phyloP scores from a whole-genome alignment of 2,888 invertebrate genomes.

The Campoplex capitator region DNA sequence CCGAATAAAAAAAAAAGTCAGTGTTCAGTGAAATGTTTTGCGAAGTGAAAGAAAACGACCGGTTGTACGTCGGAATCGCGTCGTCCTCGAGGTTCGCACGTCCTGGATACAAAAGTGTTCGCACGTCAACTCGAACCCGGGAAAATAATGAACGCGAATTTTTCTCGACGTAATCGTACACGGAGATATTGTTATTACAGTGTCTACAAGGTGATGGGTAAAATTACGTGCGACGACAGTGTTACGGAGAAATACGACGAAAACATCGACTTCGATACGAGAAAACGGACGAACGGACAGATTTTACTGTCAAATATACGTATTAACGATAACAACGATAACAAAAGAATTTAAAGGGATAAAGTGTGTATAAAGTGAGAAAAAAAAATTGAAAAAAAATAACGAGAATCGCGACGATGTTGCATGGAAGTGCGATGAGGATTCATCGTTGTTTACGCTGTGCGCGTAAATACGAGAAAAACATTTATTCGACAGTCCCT shows the following conservation, averaged over 20 bases:
- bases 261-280: not conserved
- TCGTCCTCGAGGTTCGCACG: slow-evolving; percentile 32
- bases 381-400: not conserved
- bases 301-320: slow-evolving; percentile 33
- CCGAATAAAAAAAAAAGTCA: slow-evolving; percentile 16
- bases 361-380: not conserved
- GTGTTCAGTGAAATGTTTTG: slow-evolving; percentile 58
- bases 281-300: slow-evolving; percentile 43
- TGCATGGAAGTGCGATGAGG: slow-evolving; percentile 23
- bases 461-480: slow-evolving; percentile 26
- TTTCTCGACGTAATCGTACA: slow-evolving; percentile 44
- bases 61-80: slow-evolving; percentile 57
- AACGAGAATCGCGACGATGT: slow-evolving; percentile 39
- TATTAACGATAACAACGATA: slow-evolving; percentile 11
- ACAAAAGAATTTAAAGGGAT: not conserved
- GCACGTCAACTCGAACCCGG: slow-evolving; percentile 46
- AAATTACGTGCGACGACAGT: slow-evolving; percentile 31
- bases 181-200: slow-evolving; percentile 56
- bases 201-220: slow-evolving; percentile 53
- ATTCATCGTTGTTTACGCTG: slow-evolving; percentile 19
- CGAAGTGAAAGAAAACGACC: slow-evolving; percentile 56
- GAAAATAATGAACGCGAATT: slow-evolving; percentile 62
- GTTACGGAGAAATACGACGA: slow-evolving; percentile 24
- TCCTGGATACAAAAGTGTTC: slow-evolving; percentile 53
- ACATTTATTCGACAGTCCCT: slow-evolving; percentile 36